Base-by-base conservation (phyloP, 1,140 invertebrate species). In the Colletes gigas region DNA sequence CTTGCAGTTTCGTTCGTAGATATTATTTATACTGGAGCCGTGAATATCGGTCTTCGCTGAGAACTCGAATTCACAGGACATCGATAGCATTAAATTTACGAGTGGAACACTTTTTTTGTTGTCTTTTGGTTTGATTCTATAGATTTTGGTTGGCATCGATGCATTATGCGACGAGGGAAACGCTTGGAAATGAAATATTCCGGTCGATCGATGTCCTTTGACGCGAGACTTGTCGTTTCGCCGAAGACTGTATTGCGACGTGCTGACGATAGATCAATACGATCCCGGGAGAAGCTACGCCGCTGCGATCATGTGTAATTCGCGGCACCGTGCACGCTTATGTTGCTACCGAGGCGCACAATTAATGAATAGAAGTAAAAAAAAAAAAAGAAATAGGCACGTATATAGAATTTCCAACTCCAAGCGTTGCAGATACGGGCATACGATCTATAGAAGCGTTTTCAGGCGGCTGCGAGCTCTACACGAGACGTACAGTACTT, bases 381-480 rank as follows among this genome's bases (percentile, higher is more conserved):
- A 44, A 52, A 63, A 55, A 59, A 39, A 57, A 52, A 1, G 50
- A 5, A 50, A 52, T 52, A 50, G 55, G 41, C n/a, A 47, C 50
- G 44, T 21, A 67, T 30, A 67, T 14, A 55, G 68, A 65, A 76
- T 72, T 47, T 30, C 65, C 70, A 70, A 69, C 70, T 54, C 55
- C 77, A 86, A 86, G 84, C 84, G 63, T 83, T 80, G 68, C 83
- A 68, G 54, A 54, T 75, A 79, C 41, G 70, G 30, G 78, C 84
- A 82, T 83, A 82, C 66, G 41, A 78, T 78, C 72, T 80, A 76
- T 72, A 59, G 50, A 86, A 86, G 85, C 84, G 44, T 83, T 70
- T 60, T 44, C 80, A 78, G 75, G 83, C 84, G 73, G 47, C 59
- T 47, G 54, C 78, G 55, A 75, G 74, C 54, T 85, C 69, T 77